These are phyloP conservation scores for Sminthurinus aureus DNA, from an alignment of 2,888 invertebrate genomes.

Conservation along the genomic window DNA sequence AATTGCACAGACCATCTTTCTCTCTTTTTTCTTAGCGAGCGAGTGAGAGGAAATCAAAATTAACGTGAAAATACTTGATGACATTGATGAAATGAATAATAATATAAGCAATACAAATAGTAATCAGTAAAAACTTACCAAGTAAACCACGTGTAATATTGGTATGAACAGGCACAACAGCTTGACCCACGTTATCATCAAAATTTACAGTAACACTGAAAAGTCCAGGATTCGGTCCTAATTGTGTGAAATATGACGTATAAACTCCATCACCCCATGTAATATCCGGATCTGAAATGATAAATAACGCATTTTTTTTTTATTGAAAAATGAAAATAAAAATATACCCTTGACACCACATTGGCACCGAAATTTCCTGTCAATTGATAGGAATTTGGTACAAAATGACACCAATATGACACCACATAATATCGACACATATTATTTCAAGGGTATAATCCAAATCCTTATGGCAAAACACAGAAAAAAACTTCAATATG, in stretches of 20 bases:
- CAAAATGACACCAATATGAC: too few relatives aligned
- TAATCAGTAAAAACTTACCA: conserved; percentile 51
- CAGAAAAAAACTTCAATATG: neutral
- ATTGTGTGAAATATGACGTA: conserved; percentile 63
- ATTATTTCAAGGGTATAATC: too few relatives aligned
- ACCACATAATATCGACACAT: too few relatives aligned
- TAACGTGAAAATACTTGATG: too few relatives aligned
- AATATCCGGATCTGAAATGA: conserved; percentile 62
- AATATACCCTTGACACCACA: neutral
- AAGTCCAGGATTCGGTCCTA: conserved; percentile 59
- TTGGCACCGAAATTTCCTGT: neutral
- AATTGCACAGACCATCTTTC: too few relatives aligned
- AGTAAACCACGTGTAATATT: conserved; percentile 57
- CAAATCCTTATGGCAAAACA: too few relatives aligned
- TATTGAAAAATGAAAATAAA: conserved; percentile 35
- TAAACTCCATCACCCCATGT: conserved; percentile 64
- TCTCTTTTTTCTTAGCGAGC: too few relatives aligned
- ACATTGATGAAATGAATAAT: too few relatives aligned
- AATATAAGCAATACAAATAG: neutral
- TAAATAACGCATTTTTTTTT: too few relatives aligned
- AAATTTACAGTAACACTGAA: conserved; percentile 62
- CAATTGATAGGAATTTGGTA: too few relatives aligned
- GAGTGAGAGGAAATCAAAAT: too few relatives aligned
- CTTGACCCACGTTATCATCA: conserved; percentile 60
- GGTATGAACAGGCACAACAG: conserved; percentile 59